Percentiles rank a stretch among this genome's conserved stretches.
phyloP scores from a whole-genome alignment of 2,888 invertebrate species.

The Lithosia quadra region DNA sequence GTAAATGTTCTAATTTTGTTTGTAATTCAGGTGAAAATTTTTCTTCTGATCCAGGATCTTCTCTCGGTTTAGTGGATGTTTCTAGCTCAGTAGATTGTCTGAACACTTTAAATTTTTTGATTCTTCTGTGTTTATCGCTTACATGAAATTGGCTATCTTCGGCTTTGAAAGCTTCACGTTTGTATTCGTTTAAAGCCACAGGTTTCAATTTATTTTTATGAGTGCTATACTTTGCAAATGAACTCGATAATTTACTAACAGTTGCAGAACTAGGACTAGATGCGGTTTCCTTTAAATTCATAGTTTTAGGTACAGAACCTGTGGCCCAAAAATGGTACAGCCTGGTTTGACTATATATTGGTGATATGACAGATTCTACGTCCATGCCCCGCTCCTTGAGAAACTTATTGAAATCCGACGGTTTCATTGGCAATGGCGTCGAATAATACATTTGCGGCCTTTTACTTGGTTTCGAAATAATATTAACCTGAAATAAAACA shows the following conservation, averaged over 20 bases:
- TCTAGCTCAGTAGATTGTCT: constrained; percentile 5
- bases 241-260: neutral
- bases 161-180: neutral
- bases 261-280: neutral
- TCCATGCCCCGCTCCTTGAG: constrained; percentile 67
- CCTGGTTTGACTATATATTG: constrained; percentile 39
- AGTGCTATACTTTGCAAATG: constrained; percentile 1
- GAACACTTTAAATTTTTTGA: constrained; percentile 8
- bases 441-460: constrained; percentile 67
- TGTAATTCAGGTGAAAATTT: constrained; percentile 4
- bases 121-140: neutral
- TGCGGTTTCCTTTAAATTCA: neutral
- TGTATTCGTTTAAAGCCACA: neutral
- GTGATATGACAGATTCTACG: constrained; percentile 64
- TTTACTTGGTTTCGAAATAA: constrained; percentile 54
- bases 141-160: neutral
- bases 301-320: neutral
- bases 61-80: neutral
- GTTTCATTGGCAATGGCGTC: constrained; percentile 73
- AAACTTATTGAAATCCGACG: constrained; percentile 66
- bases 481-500: constrained; percentile 40
- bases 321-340: neutral
- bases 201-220: neutral
- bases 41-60: neutral
- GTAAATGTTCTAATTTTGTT: constrained; percentile 9